Conservation (phyloP, 1,140 invertebrate genomes). For the Dreissena polymorpha region DNA sequence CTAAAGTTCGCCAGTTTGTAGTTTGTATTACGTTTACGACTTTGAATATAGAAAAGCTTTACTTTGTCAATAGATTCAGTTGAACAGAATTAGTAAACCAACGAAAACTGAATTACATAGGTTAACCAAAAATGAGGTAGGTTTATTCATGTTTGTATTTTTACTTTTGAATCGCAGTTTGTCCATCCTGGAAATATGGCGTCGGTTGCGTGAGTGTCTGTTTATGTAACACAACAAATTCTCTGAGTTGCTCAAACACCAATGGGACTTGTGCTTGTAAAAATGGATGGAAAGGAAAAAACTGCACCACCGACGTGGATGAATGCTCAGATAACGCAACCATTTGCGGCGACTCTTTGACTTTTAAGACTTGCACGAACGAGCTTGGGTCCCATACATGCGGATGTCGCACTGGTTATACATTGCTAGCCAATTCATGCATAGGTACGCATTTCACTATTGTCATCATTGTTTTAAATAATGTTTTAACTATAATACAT, state of each 20-base stretch:
- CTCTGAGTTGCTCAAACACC: not conserved
- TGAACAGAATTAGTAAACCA: not conserved
- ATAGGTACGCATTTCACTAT: not conserved
- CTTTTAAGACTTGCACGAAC: not conserved
- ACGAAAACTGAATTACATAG: not conserved
- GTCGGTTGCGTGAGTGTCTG: not conserved
- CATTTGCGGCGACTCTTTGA: not conserved
- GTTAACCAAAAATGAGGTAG: not conserved
- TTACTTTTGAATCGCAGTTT: not conserved
- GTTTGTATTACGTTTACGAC: not conserved
- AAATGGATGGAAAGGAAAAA: not conserved
- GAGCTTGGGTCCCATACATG: constrained; percentile 3
- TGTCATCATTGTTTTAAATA: not conserved
- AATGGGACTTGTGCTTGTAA: not conserved
- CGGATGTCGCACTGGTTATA: constrained; percentile 5
- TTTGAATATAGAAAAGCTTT: not conserved
- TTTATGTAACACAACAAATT: not conserved
- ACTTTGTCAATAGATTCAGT: not conserved
- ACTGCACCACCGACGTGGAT: not conserved
- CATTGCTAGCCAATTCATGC: not conserved
- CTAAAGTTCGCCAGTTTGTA: not conserved
- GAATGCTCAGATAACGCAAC: not conserved
- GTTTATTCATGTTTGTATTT: not conserved
- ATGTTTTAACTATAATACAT: no score
- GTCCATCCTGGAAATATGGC: not conserved